These are phyloP conservation scores for Diachasmimorpha longicaudata DNA, from an alignment of 1,140 invertebrate genomes.

Conservation along the genomic window DNA sequence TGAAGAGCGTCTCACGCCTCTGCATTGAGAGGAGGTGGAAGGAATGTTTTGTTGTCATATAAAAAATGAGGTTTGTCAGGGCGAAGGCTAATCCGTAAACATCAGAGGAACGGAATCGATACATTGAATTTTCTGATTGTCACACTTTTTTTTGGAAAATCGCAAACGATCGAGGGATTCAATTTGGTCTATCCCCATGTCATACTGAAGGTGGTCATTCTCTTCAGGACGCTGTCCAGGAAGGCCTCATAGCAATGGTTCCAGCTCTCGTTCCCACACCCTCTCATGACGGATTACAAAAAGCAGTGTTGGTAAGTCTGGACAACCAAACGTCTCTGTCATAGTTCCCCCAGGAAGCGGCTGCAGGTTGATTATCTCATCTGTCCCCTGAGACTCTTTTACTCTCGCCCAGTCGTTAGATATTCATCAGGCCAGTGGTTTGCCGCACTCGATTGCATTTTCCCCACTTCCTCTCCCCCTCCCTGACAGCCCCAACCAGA, in stretches of 20 bases:
- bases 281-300: neutral
- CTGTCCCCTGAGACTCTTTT: slow-evolving; percentile 54
- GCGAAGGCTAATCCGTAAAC: too few species aligned
- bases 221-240: too few species aligned
- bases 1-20: neutral
- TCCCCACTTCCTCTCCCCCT: slow-evolving; percentile 40
- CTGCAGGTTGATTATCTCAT: slow-evolving; percentile 58
- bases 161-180: too few species aligned
- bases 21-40: neutral
- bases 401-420: slow-evolving; percentile 56
- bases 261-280: neutral
- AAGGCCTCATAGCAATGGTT: too few species aligned
- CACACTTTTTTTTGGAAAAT: too few species aligned
- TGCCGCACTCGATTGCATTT: slow-evolving; percentile 52
- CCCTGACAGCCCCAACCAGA: neutral
- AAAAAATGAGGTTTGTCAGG: too few species aligned
- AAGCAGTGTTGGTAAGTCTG: neutral
- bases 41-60: neutral
- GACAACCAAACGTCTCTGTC: neutral
- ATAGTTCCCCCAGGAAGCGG: slow-evolving; percentile 28
- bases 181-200: too few species aligned
- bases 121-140: too few species aligned
- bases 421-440: slow-evolving; percentile 48
- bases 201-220: too few species aligned
- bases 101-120: too few species aligned